These are phyloP conservation scores for Margaritifera margaritifera DNA, from an alignment of 2,888 invertebrate species.

Conservation along the genomic window DNA sequence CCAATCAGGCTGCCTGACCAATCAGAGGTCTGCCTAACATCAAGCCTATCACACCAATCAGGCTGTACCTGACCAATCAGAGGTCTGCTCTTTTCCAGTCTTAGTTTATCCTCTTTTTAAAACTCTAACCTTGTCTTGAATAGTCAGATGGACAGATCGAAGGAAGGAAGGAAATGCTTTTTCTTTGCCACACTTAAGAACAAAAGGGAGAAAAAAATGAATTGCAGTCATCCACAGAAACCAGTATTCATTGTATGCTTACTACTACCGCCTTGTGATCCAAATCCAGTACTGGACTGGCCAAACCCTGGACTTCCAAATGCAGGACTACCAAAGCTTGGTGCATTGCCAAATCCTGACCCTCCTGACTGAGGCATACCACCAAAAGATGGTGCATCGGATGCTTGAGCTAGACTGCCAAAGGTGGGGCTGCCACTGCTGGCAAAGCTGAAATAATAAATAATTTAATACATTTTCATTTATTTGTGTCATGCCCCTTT, in stretches of 20 bases:
- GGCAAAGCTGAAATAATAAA: slow-evolving; percentile 47
- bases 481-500: slow-evolving; percentile 1
- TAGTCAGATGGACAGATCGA: too few species aligned
- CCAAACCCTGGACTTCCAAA: slow-evolving; percentile 23
- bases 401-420: slow-evolving; percentile 57
- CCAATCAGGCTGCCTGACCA: too few species aligned
- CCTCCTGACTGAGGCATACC: slow-evolving; percentile 22
- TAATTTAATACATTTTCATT: neutral
- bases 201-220: neutral
- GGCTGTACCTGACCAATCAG: too few species aligned
- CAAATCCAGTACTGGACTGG: slow-evolving; percentile 1
- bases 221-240: neutral
- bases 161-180: too few species aligned
- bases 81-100: too few species aligned
- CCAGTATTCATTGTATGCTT: slow-evolving; percentile 1
- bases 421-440: slow-evolving; percentile 52
- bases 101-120: too few species aligned
- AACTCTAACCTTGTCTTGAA: too few species aligned
- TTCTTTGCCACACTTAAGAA: neutral
- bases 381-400: slow-evolving; percentile 49
- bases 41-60: too few species aligned
- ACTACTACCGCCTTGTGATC: slow-evolving; percentile 1
- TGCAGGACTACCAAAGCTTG: slow-evolving; percentile 28
- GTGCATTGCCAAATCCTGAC: slow-evolving; percentile 24
- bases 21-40: too few species aligned